Evolutionary conservation across 2,888 invertebrate species (phyloP), one percentile per base, ranked within the genome.

Genomic region (Nephrocerus scutellatus): DNA sequence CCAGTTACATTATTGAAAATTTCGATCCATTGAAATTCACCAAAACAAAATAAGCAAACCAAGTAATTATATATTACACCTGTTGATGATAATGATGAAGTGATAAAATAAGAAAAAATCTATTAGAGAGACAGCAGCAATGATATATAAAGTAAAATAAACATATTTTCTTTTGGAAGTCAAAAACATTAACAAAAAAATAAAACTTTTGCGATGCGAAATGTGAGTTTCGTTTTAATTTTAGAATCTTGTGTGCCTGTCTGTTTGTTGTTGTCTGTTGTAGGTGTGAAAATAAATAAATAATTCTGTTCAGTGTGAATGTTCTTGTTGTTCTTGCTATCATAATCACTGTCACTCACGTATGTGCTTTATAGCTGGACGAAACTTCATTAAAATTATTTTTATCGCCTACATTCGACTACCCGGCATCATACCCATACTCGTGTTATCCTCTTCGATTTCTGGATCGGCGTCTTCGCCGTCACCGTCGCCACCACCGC

Each of bases 351-450:
- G 31, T 53, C 55, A 66, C 68, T 66, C 66, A 67, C 68, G 60
- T 67, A 61, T 66, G 61, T 54, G 59, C 54, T 54, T 61, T 64
- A 50, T 56, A 60, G 57, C 51, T 62, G 53, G 59, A 57, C 48
- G 58, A 57, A 51, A 62, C 63, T 48, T 62, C 62, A 43, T n/a
- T 33, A 23, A 33, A 41, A 47, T 37, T 34, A 43, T 31, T 34
- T 50, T 52, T 46, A 50, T 43, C 9, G 46, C 50, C 44, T 50
- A 43, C 46, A 51, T 51, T 45, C 49, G 45, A 39, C 34, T 44
- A 30, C 31, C 33, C 46, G 40, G 49, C 43, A 41, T 46, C 15
- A 19, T 7, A 13, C 24, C n/a, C 38, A 60, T 53, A 46, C 59
- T 59, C 53, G 59, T 56, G 49, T 65, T 63, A 52, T 66, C 66